Evolutionary conservation across 2,888 invertebrate genomes (phyloP).

Genomic region (Villa cingulata): DNA sequence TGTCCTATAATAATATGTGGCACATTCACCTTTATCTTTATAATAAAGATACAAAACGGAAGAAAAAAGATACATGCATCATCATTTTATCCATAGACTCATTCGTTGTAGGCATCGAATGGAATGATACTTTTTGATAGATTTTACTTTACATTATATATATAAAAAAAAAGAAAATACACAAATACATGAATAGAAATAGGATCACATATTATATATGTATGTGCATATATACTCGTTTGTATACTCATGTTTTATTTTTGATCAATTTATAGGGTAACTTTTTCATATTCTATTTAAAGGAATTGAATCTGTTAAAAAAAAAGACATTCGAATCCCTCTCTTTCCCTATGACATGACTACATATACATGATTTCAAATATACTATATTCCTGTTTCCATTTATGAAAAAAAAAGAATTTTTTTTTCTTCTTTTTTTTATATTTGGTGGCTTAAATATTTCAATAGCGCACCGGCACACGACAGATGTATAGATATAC

Average conservation of each 20-base stretch:
- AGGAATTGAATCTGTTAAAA: conserved; percentile 10
- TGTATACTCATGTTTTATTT: too few species aligned
- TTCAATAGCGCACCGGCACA: conserved; percentile 2
- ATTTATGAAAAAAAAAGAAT: too few species aligned
- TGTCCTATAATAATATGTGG: too few species aligned
- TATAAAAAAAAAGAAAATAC: too few species aligned
- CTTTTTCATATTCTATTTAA: background rate
- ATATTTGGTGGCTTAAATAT: background rate
- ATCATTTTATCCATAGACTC: too few species aligned
- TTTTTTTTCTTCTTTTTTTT: background rate
- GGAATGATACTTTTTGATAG: background rate
- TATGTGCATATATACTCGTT: too few species aligned
- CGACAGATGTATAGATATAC: conserved; percentile 8
- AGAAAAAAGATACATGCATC: background rate
- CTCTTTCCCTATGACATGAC: conserved; percentile 4
- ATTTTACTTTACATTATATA: background rate
- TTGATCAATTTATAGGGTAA: too few species aligned
- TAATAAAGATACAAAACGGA: background rate
- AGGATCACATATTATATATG: too few species aligned
- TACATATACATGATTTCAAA: too few species aligned
- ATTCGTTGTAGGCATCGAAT: background rate
- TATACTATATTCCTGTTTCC: too few species aligned
- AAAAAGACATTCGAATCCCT: conserved; percentile 9
- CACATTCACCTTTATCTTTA: background rate
- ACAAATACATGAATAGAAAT: too few species aligned